These are phyloP conservation scores for Bugulina stolonifera DNA, from an alignment of 2,888 invertebrate genomes.

Conservation along the genomic window DNA sequence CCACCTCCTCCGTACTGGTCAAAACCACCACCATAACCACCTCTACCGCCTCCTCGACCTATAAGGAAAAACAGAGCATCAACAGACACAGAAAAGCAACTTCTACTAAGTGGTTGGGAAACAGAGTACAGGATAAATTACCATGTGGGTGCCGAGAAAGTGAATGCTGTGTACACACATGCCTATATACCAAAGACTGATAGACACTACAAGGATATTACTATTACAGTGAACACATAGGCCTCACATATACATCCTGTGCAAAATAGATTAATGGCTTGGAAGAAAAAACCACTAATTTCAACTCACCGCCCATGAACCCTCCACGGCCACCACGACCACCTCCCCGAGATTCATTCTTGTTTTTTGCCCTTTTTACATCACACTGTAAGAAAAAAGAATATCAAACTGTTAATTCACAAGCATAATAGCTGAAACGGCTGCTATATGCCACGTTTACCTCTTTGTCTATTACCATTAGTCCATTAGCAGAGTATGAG, in stretches of 20 bases:
- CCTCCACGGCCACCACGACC: constrained; percentile 4
- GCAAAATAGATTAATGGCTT: too few species aligned
- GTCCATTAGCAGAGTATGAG: background rate
- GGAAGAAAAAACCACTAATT: too few species aligned
- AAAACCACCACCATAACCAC: constrained; percentile 20
- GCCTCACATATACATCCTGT: too few species aligned
- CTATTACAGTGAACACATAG: too few species aligned
- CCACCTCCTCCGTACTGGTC: background rate
- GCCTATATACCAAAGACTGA: too few species aligned
- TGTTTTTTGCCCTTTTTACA: constrained; percentile 11
- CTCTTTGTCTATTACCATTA: background rate
- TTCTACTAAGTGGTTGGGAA: too few species aligned
- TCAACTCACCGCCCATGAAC: background rate
- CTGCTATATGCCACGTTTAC: background rate
- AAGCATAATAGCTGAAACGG: background rate
- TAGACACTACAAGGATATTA: too few species aligned
- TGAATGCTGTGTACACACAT: too few species aligned
- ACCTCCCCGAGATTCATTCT: constrained; percentile 10
- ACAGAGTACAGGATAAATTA: too few species aligned
- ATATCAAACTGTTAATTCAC: background rate
- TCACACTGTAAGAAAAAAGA: constrained; percentile 1
- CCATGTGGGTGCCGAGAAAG: too few species aligned
- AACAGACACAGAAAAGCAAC: too few species aligned
- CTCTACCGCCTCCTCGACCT: constrained; percentile 2
- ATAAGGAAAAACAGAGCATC: too few species aligned